Evolutionary conservation across 2,797 vertebrate genomes (phyloP).

Genomic region (Novumbra hubbsi): DNA sequence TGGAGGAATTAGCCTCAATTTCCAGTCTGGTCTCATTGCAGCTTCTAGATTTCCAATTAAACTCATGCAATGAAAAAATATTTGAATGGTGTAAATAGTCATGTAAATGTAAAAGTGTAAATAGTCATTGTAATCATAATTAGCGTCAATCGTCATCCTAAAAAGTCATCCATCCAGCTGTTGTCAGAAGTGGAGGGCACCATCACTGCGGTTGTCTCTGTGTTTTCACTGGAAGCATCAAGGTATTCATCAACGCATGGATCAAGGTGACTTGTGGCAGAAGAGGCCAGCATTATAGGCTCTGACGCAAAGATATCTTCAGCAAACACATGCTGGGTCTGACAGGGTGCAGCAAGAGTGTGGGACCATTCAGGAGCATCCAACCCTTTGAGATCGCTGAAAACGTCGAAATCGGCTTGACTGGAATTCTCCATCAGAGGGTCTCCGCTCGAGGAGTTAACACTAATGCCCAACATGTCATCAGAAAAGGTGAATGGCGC

Average conservation of each 20-base stretch:
- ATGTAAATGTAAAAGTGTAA: too few species aligned
- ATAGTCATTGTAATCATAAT: too few species aligned
- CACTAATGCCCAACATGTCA: slow-evolving; percentile 56
- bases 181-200: slow-evolving; percentile 35
- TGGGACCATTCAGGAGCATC: slow-evolving; percentile 19
- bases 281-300: slow-evolving; percentile 25
- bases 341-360: slow-evolving; percentile 25
- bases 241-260: slow-evolving; percentile 34
- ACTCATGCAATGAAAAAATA: too few species aligned
- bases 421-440: slow-evolving; percentile 24
- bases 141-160: slow-evolving; percentile 51
- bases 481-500: slow-evolving; percentile 20
- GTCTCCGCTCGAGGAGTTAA: slow-evolving; percentile 27
- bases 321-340: slow-evolving; percentile 45
- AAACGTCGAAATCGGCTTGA: slow-evolving; percentile 23
- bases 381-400: slow-evolving; percentile 50
- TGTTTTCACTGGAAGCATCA: slow-evolving; percentile 32
- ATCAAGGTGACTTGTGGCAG: slow-evolving; percentile 25
- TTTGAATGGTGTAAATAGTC: too few species aligned
- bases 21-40: too few species aligned
- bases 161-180: slow-evolving; percentile 75
- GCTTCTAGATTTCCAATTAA: too few species aligned
- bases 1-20: too few species aligned
- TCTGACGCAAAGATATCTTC: slow-evolving; percentile 54
- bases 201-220: slow-evolving; percentile 28